Base-by-base conservation (phyloP, 2,797 vertebrate species). In the Gorsachius magnificus region DNA sequence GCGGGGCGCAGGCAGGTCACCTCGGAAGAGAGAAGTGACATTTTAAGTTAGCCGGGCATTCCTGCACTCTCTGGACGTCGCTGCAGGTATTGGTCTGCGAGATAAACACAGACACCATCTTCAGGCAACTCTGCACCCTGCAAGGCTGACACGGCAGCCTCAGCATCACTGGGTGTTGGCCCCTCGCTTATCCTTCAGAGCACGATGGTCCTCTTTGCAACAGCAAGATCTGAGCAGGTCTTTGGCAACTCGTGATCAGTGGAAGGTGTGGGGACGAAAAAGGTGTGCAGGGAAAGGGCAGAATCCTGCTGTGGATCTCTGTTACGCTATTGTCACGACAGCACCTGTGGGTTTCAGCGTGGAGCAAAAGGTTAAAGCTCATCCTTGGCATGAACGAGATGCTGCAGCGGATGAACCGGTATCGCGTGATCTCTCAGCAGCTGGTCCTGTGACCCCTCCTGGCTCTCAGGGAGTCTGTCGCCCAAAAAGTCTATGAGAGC, bases 321-420 rank as follows among this genome's bases (percentile, higher is more conserved):
- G 50, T 78, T 63, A 89, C 65, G 54, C 28, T 21, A 57, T 22
- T 29, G 54, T 64, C 90, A 72, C 33, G 16, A 68, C 50, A 83
- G 84, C 70, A 93, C 74, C 86, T n/a, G 9, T 12, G 16, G 74
- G 50, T 76, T 92, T 74, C 60, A 58, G 11, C 1, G 33, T 8
- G n/a, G 54, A 69, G 31, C 1, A 13, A 60, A 48, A 97, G 64
- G 85, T 99, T 98, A 98, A 97, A 99, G 98, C 97, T 99, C 98
- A 97, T 98, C 97, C 97, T 98, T 97, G 97, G 98, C 77, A 95
- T 95, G 86, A 96, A 83, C 20, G 60, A 98, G 96, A 94, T 95
- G 89, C 80, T 96, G 97, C 60, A 90, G 74, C 0, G 90, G 90
- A 80, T 2, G 92, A 64, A 89, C 50, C 1, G 92, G 43, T 50